phyloP scores from a whole-genome alignment of 2,113 vertebrate genomes.

The Limanda limanda region DNA sequence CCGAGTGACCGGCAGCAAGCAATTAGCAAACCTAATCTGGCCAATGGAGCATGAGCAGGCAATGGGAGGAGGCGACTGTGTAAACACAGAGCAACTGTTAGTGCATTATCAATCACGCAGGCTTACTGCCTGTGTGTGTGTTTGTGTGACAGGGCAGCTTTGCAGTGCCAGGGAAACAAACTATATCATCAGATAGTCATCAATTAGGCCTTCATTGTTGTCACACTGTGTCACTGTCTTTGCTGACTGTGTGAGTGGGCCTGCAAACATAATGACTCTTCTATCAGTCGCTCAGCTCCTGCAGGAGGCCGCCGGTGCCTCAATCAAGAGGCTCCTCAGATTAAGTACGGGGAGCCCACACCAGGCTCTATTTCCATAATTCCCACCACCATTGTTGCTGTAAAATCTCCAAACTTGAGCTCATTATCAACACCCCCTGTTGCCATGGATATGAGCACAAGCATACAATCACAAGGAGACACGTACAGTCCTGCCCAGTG shows the following conservation, averaged over 20 bases:
- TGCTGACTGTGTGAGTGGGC: conserved; percentile 23
- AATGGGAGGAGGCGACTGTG: conserved; percentile 28
- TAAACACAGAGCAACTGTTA: conserved; percentile 43
- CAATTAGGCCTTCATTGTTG: conserved; percentile 40
- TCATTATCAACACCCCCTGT: conserved; percentile 19
- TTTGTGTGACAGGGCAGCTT: conserved; percentile 11
- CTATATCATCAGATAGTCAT: conserved; percentile 40
- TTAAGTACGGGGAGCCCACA: background rate
- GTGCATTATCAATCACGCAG: conserved; percentile 38
- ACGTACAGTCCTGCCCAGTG: background rate
- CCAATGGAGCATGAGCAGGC: conserved; percentile 17
- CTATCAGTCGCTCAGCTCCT: background rate
- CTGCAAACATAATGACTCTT: conserved; percentile 17
- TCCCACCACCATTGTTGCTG: background rate
- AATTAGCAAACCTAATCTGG: conserved; percentile 54
- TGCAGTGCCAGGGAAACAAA: conserved; percentile 22
- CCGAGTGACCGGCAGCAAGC: conserved; percentile 41
- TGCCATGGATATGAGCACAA: conserved; percentile 15
- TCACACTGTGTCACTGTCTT: conserved; percentile 24
- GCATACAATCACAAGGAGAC: background rate
- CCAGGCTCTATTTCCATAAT: conserved; percentile 25
- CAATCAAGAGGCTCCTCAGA: conserved; percentile 16
- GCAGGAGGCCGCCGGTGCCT: conserved; percentile 8
- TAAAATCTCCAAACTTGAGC: conserved; percentile 20
- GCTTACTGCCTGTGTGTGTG: background rate